Base-by-base conservation (phyloP, 2,888 invertebrate genomes). In the Steinernema scapterisci region DNA sequence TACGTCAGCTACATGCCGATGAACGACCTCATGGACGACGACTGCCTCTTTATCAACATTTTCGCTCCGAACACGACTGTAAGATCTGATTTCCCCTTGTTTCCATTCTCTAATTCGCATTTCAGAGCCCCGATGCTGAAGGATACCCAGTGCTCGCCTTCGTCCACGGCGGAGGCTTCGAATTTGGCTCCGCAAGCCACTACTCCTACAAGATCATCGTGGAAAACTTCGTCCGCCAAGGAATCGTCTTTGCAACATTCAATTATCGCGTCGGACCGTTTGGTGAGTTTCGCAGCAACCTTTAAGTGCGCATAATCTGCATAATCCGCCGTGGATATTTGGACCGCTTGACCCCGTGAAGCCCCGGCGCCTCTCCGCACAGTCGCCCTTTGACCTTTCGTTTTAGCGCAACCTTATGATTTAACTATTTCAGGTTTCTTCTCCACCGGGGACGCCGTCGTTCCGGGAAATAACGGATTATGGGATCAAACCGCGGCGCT, bases 151-250 rank as follows among this genome's bases (percentile, higher is more conserved):
- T 96, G 0, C 94, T 96, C 93, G 91, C 96, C 71, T 95, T 95
- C 89, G 94, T 96, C 80, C 96, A 96, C 88, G 96, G 95, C 0
- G 96, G 96, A 0, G 94, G 95, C 87, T 96, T 94, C 88, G 91
- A 92, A 25, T 92, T 92, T 71, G 96, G 96, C 43, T 81, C 83
- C 1, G 78, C 85, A 0, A 73, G 76, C 19, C 79, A 83, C 16
- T 85, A 83, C 75, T 79, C 80, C 21, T 82, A 80, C 52, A 72
- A 79, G 72, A 70, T 73, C 25, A 73, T 74, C n/a, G 78, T 79
- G 3, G 75, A 82, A 19, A 78, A 79, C 70, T 84, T 86, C 51
- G 78, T 79, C 7, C 23, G 75, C 89, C 94, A 94, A 86, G 92
- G 93, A 80, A 94, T 96, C 0, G 92, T 95, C 1, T 94, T 96